phyloP scores from a whole-genome alignment of 2,113 vertebrate genomes.

The Procavia capensis region DNA sequence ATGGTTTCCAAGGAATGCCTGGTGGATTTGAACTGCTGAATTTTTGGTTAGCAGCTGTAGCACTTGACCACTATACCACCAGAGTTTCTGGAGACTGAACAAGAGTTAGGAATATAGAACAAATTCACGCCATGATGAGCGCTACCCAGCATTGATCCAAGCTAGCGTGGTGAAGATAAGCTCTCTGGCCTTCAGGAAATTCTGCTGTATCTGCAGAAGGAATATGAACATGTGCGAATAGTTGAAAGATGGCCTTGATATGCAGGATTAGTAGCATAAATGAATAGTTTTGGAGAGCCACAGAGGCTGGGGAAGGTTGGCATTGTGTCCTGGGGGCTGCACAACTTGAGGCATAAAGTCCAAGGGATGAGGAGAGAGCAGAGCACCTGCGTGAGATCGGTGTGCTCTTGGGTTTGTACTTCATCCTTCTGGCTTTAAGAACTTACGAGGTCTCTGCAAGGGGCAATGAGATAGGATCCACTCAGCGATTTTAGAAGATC shows the following conservation, averaged over 20 bases:
- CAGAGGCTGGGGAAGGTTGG: background rate
- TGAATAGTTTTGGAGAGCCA: background rate
- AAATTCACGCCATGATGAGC: background rate
- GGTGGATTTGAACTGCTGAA: no score
- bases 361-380: background rate
- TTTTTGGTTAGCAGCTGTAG: no score
- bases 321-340: background rate
- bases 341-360: background rate
- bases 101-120: background rate
- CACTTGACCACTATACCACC: no score
- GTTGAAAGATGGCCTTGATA: background rate
- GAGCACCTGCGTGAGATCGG: background rate
- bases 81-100: no score
- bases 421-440: background rate
- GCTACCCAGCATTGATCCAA: background rate
- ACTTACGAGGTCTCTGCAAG: background rate
- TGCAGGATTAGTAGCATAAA: background rate
- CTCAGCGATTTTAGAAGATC: background rate
- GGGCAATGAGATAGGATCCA: background rate
- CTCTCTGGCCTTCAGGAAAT: background rate
- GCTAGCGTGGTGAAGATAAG: background rate
- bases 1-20: no score
- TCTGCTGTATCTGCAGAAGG: background rate
- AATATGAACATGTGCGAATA: background rate
- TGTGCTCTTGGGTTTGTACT: background rate